Conservation (phyloP, 2,113 vertebrate species). For the Symphodus melops region DNA sequence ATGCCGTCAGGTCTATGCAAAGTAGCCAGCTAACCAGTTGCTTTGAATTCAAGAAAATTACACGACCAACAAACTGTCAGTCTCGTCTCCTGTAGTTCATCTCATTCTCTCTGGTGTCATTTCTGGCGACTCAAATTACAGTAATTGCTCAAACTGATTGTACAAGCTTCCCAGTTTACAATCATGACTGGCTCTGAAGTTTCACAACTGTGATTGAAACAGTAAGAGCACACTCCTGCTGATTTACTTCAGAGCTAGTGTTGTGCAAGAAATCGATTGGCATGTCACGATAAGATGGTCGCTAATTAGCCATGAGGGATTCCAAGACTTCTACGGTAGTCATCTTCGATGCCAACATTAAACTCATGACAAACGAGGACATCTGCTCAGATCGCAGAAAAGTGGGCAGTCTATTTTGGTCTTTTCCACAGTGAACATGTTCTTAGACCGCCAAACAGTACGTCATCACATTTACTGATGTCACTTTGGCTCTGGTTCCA, state of each 20-base stretch:
- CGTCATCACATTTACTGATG: conserved; percentile 13
- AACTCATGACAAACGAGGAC: conserved; percentile 65
- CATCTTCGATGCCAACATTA: conserved; percentile 51
- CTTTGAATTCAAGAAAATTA: not conserved
- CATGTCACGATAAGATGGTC: conserved; percentile 38
- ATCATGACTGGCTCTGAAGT: not conserved
- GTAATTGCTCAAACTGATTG: conserved; percentile 3
- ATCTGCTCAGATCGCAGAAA: conserved; percentile 52
- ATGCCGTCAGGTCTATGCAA: not conserved
- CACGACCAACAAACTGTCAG: too few relatives aligned
- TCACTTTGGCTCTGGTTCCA: conserved; percentile 10
- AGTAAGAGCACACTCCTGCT: conserved; percentile 23
- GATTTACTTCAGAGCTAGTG: conserved; percentile 40
- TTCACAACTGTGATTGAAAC: conserved; percentile 14
- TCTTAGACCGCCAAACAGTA: not conserved
- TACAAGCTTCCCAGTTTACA: conserved; percentile 2
- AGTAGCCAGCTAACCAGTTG: not conserved
- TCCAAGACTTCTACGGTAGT: conserved; percentile 55
- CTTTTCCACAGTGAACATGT: not conserved
- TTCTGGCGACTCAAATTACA: not conserved
- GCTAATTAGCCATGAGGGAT: conserved; percentile 68
- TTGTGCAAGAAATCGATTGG: conserved; percentile 34
- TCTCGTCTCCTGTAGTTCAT: not conserved
- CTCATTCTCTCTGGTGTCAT: not conserved
- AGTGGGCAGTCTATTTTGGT: not conserved